phyloP scores from a whole-genome alignment of 2,888 invertebrate species.

The Amitus sp. region DNA sequence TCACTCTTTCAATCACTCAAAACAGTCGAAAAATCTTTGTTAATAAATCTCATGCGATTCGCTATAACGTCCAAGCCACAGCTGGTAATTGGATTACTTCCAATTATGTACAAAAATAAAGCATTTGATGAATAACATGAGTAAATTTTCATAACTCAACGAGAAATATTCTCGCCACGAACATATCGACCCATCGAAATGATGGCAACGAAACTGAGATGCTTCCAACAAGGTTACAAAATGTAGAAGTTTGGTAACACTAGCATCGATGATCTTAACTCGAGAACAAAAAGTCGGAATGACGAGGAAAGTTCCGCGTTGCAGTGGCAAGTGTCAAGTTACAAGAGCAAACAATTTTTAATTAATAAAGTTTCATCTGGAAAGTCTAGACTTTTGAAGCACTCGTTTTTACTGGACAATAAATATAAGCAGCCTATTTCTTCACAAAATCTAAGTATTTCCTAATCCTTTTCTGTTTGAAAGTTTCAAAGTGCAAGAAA shows the following conservation, averaged over 20 bases:
- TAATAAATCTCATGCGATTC: too few relatives aligned
- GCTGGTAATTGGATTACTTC: too few relatives aligned
- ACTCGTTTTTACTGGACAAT: constrained; percentile 27
- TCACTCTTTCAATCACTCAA: too few relatives aligned
- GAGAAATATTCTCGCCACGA: too few relatives aligned
- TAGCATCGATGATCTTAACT: constrained; percentile 25
- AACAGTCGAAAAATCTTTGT: too few relatives aligned
- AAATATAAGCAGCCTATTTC: constrained; percentile 47
- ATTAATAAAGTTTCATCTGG: constrained; percentile 63
- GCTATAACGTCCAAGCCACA: too few relatives aligned
- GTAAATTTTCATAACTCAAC: too few relatives aligned
- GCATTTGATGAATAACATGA: too few relatives aligned
- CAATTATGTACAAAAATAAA: too few relatives aligned
- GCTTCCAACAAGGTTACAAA: not conserved
- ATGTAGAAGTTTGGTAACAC: too few relatives aligned
- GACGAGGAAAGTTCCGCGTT: constrained; percentile 20
- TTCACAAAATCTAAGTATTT: constrained; percentile 55
- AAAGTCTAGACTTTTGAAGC: constrained; percentile 56
- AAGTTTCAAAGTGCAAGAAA: constrained; percentile 35
- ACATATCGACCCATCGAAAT: too few relatives aligned
- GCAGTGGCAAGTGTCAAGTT: constrained; percentile 53
- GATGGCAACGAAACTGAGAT: too few relatives aligned
- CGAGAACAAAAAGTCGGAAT: constrained; percentile 5
- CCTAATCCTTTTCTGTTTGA: constrained; percentile 32
- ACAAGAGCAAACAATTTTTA: constrained; percentile 60